Evolutionary conservation across 2,888 invertebrate genomes (phyloP).

Genomic region (Clivina fossor): DNA sequence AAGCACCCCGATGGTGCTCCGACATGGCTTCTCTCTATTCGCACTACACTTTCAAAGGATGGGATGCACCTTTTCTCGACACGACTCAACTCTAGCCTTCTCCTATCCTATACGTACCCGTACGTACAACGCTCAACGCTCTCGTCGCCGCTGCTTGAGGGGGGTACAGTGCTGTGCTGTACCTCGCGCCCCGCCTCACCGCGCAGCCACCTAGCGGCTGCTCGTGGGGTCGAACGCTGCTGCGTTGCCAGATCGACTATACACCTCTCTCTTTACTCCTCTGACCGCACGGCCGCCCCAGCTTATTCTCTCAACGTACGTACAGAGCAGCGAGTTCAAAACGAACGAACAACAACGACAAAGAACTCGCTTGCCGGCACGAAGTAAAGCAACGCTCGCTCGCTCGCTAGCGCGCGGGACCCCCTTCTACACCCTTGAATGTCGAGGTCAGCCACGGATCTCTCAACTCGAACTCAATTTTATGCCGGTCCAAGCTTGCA

Average conservation of each 20-base stretch:
- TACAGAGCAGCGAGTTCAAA: no score
- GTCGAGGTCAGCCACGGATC: conserved; percentile 54
- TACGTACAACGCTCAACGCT: conserved; percentile 37
- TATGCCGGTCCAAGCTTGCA: no score
- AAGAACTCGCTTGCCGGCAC: conserved; percentile 50
- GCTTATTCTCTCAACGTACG: conserved; percentile 51
- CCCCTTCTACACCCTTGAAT: conserved; percentile 56
- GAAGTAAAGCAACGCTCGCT: conserved; percentile 40
- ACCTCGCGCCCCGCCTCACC: conserved; percentile 35
- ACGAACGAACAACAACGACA: no score
- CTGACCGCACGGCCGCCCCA: conserved; percentile 41
- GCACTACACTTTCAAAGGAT: conserved; percentile 42
- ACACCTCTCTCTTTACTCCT: no score
- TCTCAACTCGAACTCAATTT: no score
- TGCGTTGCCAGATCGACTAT: conserved; percentile 50
- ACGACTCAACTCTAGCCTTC: neutral
- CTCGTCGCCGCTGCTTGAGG: conserved; percentile 37
- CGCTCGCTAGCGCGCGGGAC: conserved; percentile 42
- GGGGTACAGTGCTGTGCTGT: conserved; percentile 37
- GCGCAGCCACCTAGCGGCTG: conserved; percentile 31
- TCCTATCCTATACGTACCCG: conserved; percentile 25
- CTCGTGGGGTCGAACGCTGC: conserved; percentile 44
- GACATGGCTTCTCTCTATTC: conserved; percentile 57
- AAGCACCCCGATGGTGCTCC: conserved; percentile 66
- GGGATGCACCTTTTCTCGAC: conserved; percentile 34